These are phyloP conservation scores for Chorisops tibialis DNA, from an alignment of 2,888 invertebrate genomes.

Conservation along the genomic window DNA sequence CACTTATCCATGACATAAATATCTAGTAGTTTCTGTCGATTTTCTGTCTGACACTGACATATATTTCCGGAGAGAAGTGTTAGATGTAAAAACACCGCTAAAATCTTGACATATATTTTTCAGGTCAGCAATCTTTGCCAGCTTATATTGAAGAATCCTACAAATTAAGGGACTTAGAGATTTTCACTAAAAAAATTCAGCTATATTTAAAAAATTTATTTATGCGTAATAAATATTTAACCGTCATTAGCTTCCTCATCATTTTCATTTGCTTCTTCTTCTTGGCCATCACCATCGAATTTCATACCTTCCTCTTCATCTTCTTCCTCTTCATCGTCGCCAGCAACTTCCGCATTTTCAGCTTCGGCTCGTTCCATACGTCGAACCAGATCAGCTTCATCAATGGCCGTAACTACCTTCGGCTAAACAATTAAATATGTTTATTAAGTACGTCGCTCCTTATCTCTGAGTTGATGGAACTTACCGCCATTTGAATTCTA, in stretches of 20 bases:
- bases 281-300: slow-evolving; percentile 51
- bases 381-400: slow-evolving; percentile 91
- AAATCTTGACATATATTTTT: too few species aligned
- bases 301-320: slow-evolving; percentile 54
- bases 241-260: slow-evolving; percentile 15
- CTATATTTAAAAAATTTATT: slow-evolving; percentile 60
- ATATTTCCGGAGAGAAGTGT: too few species aligned
- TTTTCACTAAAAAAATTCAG: too few species aligned
- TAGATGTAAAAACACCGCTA: not conserved
- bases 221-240: slow-evolving; percentile 39
- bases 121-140: too few species aligned
- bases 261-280: slow-evolving; percentile 36
- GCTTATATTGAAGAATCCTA: too few species aligned
- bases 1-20: too few species aligned
- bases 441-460: too few species aligned
- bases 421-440: slow-evolving; percentile 63
- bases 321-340: slow-evolving; percentile 82
- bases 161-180: too few species aligned
- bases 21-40: not conserved
- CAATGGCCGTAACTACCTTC: slow-evolving; percentile 96
- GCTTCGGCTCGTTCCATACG: slow-evolving; percentile 92
- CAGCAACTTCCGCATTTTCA: slow-evolving; percentile 91
- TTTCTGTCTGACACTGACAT: not conserved
- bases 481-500: slow-evolving; percentile 89
- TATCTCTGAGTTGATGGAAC: slow-evolving; percentile 42